Conservation (phyloP, 53 echinoderm and acorn worm species). For the Antedon mediterranea region DNA sequence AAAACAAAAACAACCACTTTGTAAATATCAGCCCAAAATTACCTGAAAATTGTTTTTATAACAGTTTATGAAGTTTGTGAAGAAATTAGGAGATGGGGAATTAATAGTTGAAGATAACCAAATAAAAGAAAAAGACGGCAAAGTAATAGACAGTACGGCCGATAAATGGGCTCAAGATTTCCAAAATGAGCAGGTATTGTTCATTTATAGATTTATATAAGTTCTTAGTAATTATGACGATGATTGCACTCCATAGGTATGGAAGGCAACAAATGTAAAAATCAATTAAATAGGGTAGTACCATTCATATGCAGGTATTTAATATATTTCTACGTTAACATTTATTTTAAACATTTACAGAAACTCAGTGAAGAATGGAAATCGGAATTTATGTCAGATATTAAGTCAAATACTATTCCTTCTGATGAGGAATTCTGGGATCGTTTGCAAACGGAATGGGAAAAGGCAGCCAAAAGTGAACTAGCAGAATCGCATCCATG, state of each 20-base stretch:
- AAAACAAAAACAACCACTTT: too few species aligned
- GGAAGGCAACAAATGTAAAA: too few species aligned
- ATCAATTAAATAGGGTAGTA: not conserved
- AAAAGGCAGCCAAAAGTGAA: slow-evolving; percentile 48
- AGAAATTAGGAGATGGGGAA: slow-evolving; percentile 93
- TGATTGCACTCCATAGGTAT: too few species aligned
- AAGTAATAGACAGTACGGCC: slow-evolving; percentile 34
- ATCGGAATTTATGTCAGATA: slow-evolving; percentile 53
- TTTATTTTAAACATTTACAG: slow-evolving; percentile 20
- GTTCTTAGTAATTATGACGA: not conserved
- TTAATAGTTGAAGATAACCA: slow-evolving; percentile 79
- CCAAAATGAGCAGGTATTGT: slow-evolving; percentile 31
- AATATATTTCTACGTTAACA: not conserved
- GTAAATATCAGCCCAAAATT: too few species aligned
- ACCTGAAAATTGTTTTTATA: too few species aligned
- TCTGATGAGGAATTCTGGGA: slow-evolving; percentile 95
- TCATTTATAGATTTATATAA: not conserved
- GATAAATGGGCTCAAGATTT: slow-evolving; percentile 53
- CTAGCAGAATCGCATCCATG: slow-evolving; percentile 54
- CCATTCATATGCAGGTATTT: not conserved
- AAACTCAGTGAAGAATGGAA: slow-evolving; percentile 67
- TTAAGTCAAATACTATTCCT: slow-evolving; percentile 34
- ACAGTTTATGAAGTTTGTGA: slow-evolving; percentile 99
- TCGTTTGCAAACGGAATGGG: slow-evolving; percentile 89
- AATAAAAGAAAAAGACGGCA: slow-evolving; percentile 65